Percentiles rank a stretch among this genome's conserved stretches.
phyloP scores from a whole-genome alignment of 2,113 vertebrate species.

The Melanotaenia duboulayi region DNA sequence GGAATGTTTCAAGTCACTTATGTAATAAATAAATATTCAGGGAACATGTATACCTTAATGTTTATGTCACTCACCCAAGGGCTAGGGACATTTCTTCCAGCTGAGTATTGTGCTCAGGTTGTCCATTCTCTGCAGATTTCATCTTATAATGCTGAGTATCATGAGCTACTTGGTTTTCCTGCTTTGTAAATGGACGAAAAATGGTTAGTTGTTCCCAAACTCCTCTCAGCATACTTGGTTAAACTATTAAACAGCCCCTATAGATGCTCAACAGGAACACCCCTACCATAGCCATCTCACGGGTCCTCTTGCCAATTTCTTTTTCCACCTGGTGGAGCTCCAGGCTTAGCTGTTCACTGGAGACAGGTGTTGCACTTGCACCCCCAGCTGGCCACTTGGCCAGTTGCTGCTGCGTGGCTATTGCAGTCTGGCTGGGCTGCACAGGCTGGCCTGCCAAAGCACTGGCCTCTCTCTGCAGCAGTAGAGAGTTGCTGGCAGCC shows the following conservation, averaged over 20 bases:
- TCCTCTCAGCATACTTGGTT: not conserved
- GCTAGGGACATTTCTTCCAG: slow-evolving; percentile 90
- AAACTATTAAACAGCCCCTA: not conserved
- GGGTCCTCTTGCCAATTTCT: slow-evolving; percentile 96
- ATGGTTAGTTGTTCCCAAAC: not conserved
- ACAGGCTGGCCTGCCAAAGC: slow-evolving; percentile 84
- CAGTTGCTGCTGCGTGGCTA: slow-evolving; percentile 75
- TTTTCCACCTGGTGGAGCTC: slow-evolving; percentile 97
- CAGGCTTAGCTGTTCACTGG: slow-evolving; percentile 95
- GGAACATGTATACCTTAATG: not conserved
- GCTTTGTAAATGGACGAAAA: slow-evolving; percentile 43
- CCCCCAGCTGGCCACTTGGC: slow-evolving; percentile 91
- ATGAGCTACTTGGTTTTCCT: slow-evolving; percentile 92
- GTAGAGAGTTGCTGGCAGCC: slow-evolving; percentile 91
- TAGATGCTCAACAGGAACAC: not conserved
- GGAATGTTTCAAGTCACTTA: not conserved
- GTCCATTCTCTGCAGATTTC: slow-evolving; percentile 94
- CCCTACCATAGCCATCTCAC: slow-evolving; percentile 94
- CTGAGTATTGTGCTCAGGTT: slow-evolving; percentile 89
- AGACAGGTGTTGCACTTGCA: slow-evolving; percentile 75
- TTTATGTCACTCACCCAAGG: slow-evolving; percentile 85
- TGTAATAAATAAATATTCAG: not conserved
- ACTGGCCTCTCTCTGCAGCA: slow-evolving; percentile 92
- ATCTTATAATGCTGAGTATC: slow-evolving; percentile 94
- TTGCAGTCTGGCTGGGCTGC: slow-evolving; percentile 64